These are phyloP conservation scores for Clanis bilineata DNA, from an alignment of 2,888 invertebrate genomes.

Conservation along the genomic window DNA sequence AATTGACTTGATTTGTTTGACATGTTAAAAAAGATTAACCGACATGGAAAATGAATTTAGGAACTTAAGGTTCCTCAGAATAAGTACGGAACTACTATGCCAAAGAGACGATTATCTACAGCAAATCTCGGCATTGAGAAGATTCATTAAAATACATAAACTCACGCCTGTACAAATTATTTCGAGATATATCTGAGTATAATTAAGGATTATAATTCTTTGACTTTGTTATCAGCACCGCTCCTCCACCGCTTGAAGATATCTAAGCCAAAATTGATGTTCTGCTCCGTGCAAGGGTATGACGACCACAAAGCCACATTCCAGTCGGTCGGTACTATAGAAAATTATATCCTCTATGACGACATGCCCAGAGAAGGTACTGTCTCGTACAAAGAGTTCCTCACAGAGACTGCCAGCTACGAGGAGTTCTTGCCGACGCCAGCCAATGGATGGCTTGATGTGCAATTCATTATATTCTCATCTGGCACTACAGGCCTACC, in stretches of 20 bases:
- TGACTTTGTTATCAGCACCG: neutral
- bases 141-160: too few relatives aligned
- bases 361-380: neutral
- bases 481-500: slow-evolving; percentile 13
- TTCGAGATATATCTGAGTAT: too few relatives aligned
- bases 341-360: neutral
- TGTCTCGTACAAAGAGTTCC: neutral
- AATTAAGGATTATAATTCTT: neutral
- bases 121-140: too few relatives aligned
- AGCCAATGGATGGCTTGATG: slow-evolving; percentile 1
- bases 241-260: slow-evolving; percentile 1
- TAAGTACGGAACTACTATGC: too few relatives aligned
- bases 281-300: neutral
- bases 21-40: too few relatives aligned
- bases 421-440: neutral
- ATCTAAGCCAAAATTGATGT: slow-evolving; percentile 3
- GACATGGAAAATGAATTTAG: too few relatives aligned
- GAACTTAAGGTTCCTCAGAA: too few relatives aligned
- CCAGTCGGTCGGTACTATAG: neutral
- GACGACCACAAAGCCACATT: neutral
- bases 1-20: neutral
- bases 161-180: too few relatives aligned
- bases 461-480: neutral
- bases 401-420: neutral
- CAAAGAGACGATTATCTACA: too few relatives aligned